A percentile compares a stretch with the other conserved stretches of the same genome.
Evolutionary conservation across 2,797 vertebrate genomes (phyloP).

Genomic region (Enoplosus armatus): DNA sequence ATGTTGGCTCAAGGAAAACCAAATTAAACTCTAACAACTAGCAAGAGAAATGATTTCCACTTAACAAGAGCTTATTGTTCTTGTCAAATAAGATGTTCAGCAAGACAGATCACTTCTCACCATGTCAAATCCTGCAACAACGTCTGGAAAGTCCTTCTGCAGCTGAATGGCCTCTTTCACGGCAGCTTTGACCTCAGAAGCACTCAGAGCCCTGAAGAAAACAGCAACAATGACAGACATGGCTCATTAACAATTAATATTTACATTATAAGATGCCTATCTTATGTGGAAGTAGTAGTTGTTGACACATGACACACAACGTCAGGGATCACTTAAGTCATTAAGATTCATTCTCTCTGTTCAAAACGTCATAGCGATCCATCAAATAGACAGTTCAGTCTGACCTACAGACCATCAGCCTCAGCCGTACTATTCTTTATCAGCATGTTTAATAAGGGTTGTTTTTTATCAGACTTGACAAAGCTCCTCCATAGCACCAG

Average conservation of each 20-base stretch:
- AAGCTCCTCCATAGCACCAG: background rate
- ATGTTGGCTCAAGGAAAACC: background rate
- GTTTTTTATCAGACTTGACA: background rate
- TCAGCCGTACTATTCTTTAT: no score
- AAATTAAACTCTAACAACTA: background rate
- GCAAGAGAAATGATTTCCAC: background rate
- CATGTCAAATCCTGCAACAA: slow-evolving; percentile 93
- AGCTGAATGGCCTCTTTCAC: slow-evolving; percentile 87
- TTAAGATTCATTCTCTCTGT: no score
- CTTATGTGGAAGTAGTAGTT: background rate
- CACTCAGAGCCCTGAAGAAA: slow-evolving; percentile 80
- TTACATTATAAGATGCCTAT: background rate
- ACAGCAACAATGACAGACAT: background rate
- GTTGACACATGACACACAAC: no score
- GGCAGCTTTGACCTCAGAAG: slow-evolving; percentile 83
- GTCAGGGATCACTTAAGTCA: no score
- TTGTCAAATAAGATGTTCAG: background rate
- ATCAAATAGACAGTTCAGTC: no score
- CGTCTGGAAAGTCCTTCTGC: slow-evolving; percentile 86
- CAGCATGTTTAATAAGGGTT: no score
- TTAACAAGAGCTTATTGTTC: background rate
- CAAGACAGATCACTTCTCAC: slow-evolving; percentile 70
- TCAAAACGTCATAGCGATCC: no score
- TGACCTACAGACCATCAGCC: no score
- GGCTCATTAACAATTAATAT: no score